Percentiles rank a stretch among this genome's conserved stretches.
Conservation (phyloP, 2,888 invertebrate species). For the Sarcophaga variegata region DNA sequence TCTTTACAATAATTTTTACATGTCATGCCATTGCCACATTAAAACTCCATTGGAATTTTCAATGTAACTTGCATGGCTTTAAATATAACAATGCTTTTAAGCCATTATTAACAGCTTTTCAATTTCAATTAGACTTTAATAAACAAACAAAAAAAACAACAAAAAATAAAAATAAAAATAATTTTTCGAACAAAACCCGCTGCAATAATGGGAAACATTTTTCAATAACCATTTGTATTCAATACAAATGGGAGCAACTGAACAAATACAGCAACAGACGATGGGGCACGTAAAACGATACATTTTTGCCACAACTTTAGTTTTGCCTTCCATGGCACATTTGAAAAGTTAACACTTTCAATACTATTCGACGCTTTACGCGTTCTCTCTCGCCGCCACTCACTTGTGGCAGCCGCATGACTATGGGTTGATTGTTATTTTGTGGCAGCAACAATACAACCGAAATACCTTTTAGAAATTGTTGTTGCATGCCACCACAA, state of each 20-base stretch:
- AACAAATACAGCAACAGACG: neutral
- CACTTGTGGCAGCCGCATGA: too few species aligned
- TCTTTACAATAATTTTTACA: too few species aligned
- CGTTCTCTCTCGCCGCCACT: too few species aligned
- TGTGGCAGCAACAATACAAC: neutral
- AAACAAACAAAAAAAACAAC: too few species aligned
- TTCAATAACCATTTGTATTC: neutral
- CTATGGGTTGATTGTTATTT: neutral
- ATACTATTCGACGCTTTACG: neutral
- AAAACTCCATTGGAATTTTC: too few species aligned
- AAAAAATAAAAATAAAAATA: too few species aligned
- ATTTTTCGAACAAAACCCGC: too few species aligned
- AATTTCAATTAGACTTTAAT: too few species aligned
- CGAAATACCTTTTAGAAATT: slow-evolving; percentile 25
- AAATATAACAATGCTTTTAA: too few species aligned
- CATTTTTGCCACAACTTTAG: slow-evolving; percentile 33
- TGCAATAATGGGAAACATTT: neutral
- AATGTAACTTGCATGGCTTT: too few species aligned
- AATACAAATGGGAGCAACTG: neutral
- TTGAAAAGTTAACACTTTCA: slow-evolving; percentile 47
- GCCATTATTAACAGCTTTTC: too few species aligned
- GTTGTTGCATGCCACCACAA: slow-evolving; percentile 31
- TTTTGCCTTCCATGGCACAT: slow-evolving; percentile 47
- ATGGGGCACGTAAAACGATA: slow-evolving; percentile 12
- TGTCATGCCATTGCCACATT: too few species aligned